Percentiles rank a stretch among this genome's conserved stretches.
phyloP scores from a whole-genome alignment of 2,113 vertebrate species.

The Diphyllodes magnificus region DNA sequence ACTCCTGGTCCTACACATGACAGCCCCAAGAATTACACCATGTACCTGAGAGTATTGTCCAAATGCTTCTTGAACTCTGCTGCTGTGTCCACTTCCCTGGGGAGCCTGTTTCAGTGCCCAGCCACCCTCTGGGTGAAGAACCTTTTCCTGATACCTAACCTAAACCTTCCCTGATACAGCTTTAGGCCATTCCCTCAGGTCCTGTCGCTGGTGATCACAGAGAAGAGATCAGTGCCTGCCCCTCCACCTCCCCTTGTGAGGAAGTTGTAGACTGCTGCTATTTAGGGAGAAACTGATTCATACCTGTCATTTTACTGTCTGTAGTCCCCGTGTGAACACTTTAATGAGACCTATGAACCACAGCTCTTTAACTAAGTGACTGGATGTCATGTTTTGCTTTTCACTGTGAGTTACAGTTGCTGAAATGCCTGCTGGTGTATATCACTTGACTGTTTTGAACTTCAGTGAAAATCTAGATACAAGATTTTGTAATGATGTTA shows the following conservation, averaged over 20 bases:
- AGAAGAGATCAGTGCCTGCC: neutral
- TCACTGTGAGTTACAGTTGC: neutral
- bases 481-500: neutral
- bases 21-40: neutral
- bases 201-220: neutral
- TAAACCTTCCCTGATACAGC: neutral
- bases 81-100: neutral
- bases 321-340: neutral
- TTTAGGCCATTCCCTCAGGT: neutral
- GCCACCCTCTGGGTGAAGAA: neutral
- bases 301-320: neutral
- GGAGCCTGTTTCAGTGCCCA: neutral
- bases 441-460: neutral
- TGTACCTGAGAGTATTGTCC: neutral
- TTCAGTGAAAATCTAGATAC: neutral
- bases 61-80: neutral
- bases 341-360: neutral
- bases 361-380: neutral
- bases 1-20: neutral
- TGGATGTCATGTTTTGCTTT: neutral
- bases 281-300: neutral
- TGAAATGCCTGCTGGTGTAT: neutral
- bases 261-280: neutral
- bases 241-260: neutral
- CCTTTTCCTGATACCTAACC: neutral